Base-by-base conservation (phyloP, 2,888 invertebrate genomes). In the Atrina japonica region DNA sequence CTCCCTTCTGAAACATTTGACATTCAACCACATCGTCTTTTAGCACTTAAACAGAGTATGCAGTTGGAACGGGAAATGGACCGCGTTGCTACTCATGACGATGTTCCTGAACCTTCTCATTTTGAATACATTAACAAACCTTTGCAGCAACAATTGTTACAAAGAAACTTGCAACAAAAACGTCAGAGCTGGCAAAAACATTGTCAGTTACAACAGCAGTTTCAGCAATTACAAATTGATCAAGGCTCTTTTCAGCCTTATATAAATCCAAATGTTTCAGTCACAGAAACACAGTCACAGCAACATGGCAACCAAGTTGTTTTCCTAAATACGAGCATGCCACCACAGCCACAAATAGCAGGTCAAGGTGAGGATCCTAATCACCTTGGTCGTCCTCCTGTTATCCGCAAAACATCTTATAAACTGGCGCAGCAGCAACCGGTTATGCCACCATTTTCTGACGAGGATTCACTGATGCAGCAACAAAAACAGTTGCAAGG, bases 401-500 rank as follows among this genome's bases (percentile, higher is more conserved):
- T 96, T 93, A 92, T 96, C 53, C 92, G 96, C 6, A 96, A 96
- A 88, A 95, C 96, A 80, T 96, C 96, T 83, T 96, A 96, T 90
- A 96, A 96, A 91, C 93, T 96, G 82, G 96, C 96, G 40, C 96
- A 96, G 88, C 95, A 96, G 88, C 95, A 95, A 83, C 95, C 95
- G 84, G 95, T 95, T 59, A 91, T 96, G 81, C 95, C 95, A 7
- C 95, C 95, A 7, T 91, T 94, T 74, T 94, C 94, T 18, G 73
- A 77, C 30, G 73, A 70, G 14, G 76, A 77, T 27, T 41, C 59
- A 25, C n/a, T 61, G 23, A 30, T 29, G 21, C 29, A 29, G 23
- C 53, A 45, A 29, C 45, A 60, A 18, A 45, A 60, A 9, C n/a
- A 25, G 30, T 23, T 63, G 35, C 35, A 35, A 7, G 66, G 53